A percentile compares a stretch with the other conserved stretches of the same genome.
Conservation (phyloP, 2,797 vertebrate species). For the Neostethus bicornis region DNA sequence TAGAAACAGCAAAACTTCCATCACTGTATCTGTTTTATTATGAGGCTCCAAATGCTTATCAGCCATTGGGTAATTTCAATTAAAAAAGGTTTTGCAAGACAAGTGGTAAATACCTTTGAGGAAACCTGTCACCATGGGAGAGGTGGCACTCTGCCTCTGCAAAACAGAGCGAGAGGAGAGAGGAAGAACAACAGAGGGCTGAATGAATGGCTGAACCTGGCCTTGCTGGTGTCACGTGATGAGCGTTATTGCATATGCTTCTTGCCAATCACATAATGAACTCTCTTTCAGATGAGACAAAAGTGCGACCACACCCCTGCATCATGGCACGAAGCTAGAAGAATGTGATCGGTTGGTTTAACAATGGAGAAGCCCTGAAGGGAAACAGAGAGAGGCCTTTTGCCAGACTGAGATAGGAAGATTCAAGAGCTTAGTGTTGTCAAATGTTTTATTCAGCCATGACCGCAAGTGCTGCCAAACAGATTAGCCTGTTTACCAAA, state of each 20-base stretch:
- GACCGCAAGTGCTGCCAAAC: slow-evolving; percentile 85
- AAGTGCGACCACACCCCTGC: slow-evolving; percentile 71
- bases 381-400: slow-evolving; percentile 77
- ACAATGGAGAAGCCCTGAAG: slow-evolving; percentile 76
- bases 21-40: slow-evolving; percentile 57
- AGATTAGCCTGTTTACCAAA: slow-evolving; percentile 91
- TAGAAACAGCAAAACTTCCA: slow-evolving; percentile 49
- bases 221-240: slow-evolving; percentile 65
- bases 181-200: slow-evolving; percentile 55
- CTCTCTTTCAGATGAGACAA: slow-evolving; percentile 73
- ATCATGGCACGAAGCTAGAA: slow-evolving; percentile 69
- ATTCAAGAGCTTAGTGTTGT: slow-evolving; percentile 83
- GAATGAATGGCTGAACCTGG: slow-evolving; percentile 66
- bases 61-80: slow-evolving; percentile 77
- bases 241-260: slow-evolving; percentile 76
- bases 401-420: slow-evolving; percentile 83
- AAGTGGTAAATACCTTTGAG: slow-evolving; percentile 79
- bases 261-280: slow-evolving; percentile 76
- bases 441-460: slow-evolving; percentile 90
- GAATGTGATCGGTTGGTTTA: slow-evolving; percentile 77
- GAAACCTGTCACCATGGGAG: slow-evolving; percentile 74
- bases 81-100: slow-evolving; percentile 77
- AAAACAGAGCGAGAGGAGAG: slow-evolving; percentile 31
- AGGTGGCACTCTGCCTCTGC: slow-evolving; percentile 63
- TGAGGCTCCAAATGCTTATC: slow-evolving; percentile 73